Evolutionary conservation across 2,888 invertebrate genomes (phyloP).

Genomic region (Helobdella robusta): DNA sequence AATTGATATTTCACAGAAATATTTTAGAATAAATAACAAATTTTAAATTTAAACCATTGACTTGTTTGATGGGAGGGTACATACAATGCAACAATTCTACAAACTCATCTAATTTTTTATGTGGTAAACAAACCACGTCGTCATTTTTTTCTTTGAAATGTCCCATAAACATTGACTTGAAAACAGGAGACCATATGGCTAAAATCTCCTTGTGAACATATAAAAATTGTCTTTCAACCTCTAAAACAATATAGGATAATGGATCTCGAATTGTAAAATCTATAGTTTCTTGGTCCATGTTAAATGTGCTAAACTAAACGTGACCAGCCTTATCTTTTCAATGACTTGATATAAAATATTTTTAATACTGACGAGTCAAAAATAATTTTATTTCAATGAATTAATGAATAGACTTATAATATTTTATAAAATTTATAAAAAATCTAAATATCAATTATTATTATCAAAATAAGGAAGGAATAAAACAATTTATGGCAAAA

Average conservation of each 20-base stretch:
- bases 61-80: conserved; percentile 48
- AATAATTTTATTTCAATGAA: no score
- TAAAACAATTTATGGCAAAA: no score
- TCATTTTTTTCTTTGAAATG: conserved; percentile 34
- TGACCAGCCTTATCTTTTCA: no score
- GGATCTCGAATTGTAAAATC: conserved; percentile 42
- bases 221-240: conserved; percentile 39
- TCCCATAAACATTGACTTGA: conserved; percentile 39
- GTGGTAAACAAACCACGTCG: conserved; percentile 37
- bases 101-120: conserved; percentile 45
- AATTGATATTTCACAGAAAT: no score
- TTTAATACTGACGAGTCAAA: no score
- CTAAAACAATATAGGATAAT: conserved; percentile 39
- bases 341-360: no score
- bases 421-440: no score
- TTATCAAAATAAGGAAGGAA: no score
- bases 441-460: no score
- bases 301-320: no score
- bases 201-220: conserved; percentile 42
- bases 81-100: conserved; percentile 48
- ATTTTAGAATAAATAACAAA: no score
- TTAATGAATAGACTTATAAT: no score
- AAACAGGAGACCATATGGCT: conserved; percentile 43
- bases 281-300: conserved; percentile 32
- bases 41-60: conserved; percentile 39